phyloP scores from a whole-genome alignment of 2,113 vertebrate genomes.

The mouse (Mus musculus) region GRCm39 chr19:28153001-28153500 shows the following conservation, averaged over 20 bases:
- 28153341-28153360: background rate
- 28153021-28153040: background rate
- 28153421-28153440: background rate
- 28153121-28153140: background rate
- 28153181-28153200: conserved; percentile 5
- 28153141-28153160: background rate
- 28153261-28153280: no score
- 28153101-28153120: background rate
- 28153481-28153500: background rate
- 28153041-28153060: background rate
- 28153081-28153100: background rate
- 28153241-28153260: background rate
- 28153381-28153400: background rate
- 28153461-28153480: background rate
- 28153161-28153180: background rate
- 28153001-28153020: background rate
- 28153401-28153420: background rate
- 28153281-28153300: background rate
- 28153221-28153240: background rate
- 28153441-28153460: background rate
- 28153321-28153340: background rate
- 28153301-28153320: background rate
- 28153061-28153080: background rate
- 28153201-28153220: background rate
- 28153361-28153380: background rate